Conservation (phyloP, 1,140 invertebrate genomes). For the Drosophila willistoni region DNA sequence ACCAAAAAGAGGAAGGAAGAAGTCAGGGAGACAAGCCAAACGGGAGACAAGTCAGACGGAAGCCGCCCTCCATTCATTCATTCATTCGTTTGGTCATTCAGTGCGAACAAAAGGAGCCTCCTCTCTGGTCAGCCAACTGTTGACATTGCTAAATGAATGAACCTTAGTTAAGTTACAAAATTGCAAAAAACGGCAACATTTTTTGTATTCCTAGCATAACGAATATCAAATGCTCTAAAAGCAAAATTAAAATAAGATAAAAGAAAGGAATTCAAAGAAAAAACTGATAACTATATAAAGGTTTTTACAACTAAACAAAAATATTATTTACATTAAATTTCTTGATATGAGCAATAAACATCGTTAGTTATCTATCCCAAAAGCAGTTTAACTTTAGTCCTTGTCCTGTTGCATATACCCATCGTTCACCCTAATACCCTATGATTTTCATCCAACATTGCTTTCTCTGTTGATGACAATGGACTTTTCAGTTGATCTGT, state of each 20-base stretch:
- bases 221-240: slow-evolving; percentile 37
- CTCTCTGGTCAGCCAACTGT: slow-evolving; percentile 77
- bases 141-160: slow-evolving; percentile 82
- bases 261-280: not conserved
- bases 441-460: not conserved
- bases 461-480: not conserved
- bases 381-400: no score
- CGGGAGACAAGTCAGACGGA: slow-evolving; percentile 24
- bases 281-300: no score
- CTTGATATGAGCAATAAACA: no score
- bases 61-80: slow-evolving; percentile 29
- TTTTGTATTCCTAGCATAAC: not conserved
- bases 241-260: not conserved
- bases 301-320: no score
- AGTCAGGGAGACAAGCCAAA: slow-evolving; percentile 13
- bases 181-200: slow-evolving; percentile 37
- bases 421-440: not conserved
- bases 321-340: no score
- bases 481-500: not conserved
- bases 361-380: no score
- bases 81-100: slow-evolving; percentile 52
- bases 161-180: slow-evolving; percentile 76
- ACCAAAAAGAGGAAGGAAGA: not conserved
- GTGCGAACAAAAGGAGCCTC: slow-evolving; percentile 59
- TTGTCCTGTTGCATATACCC: not conserved